These are phyloP conservation scores for Cataglyphis hispanica DNA, from an alignment of 1,140 invertebrate genomes.

Conservation along the genomic window DNA sequence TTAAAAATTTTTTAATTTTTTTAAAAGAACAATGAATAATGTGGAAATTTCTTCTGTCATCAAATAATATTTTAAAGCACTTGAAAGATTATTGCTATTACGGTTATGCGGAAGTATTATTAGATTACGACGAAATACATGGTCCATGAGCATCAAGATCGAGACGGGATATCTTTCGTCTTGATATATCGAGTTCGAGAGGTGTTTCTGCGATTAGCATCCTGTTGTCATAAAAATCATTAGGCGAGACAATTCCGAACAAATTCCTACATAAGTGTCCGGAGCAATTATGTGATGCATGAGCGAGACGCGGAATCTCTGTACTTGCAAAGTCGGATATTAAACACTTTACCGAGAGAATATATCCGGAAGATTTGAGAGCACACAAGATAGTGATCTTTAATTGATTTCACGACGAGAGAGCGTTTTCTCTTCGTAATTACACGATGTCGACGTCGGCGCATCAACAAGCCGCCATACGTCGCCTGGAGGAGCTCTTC, in stretches of 20 bases:
- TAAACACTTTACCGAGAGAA: constrained; percentile 6
- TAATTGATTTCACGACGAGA: background rate
- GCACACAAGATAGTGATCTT: background rate
- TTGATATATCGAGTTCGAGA: constrained; percentile 33
- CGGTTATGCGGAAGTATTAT: constrained; percentile 21
- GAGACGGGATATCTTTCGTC: constrained; percentile 21
- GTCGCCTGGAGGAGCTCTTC: constrained; percentile 91
- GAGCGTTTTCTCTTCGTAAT: background rate
- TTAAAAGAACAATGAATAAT: background rate
- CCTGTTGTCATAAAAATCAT: constrained; percentile 47
- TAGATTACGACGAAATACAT: constrained; percentile 34
- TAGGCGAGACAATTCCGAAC: constrained; percentile 38
- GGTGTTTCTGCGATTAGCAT: constrained; percentile 40
- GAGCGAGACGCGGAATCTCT: constrained; percentile 18
- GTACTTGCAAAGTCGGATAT: background rate
- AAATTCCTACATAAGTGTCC: constrained; percentile 33
- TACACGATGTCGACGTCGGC: constrained; percentile 85
- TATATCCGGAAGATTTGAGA: background rate
- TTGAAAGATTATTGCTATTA: background rate
- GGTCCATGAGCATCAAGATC: constrained; percentile 41
- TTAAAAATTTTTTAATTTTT: background rate
- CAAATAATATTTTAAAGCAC: background rate
- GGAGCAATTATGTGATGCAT: constrained; percentile 34
- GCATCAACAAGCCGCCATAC: constrained; percentile 89
- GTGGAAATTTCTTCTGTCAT: background rate